phyloP scores from a whole-genome alignment of 2,888 invertebrate genomes.

The Drosophila quinaria region DNA sequence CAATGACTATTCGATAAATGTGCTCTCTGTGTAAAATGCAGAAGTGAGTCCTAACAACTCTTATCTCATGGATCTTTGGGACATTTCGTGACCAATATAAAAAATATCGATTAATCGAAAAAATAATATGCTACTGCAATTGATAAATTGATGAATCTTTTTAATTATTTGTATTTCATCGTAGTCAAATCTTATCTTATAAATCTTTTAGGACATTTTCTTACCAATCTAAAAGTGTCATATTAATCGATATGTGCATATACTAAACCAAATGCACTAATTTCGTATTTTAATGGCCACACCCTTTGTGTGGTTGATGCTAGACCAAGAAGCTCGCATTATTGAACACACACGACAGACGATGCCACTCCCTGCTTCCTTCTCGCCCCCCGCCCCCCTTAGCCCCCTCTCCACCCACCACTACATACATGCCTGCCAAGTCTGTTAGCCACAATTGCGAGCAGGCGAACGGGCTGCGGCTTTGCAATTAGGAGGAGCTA shows the following conservation, averaged over 20 bases:
- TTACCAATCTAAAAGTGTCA: neutral
- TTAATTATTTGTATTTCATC: neutral
- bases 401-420: neutral
- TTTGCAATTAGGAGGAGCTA: slow-evolving; percentile 83
- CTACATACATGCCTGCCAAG: neutral
- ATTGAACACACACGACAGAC: slow-evolving; percentile 77
- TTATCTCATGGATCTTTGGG: neutral
- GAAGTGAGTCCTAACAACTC: neutral
- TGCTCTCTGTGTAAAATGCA: no score
- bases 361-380: slow-evolving; percentile 19
- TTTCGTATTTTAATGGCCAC: slow-evolving; percentile 19
- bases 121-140: no score
- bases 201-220: neutral
- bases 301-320: slow-evolving; percentile 22
- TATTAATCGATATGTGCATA: neutral
- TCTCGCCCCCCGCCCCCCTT: neutral
- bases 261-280: neutral
- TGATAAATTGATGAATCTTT: no score
- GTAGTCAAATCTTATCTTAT: neutral
- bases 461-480: slow-evolving; percentile 65
- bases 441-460: slow-evolving; percentile 72
- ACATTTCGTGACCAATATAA: neutral
- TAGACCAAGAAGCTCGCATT: slow-evolving; percentile 49
- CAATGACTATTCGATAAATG: neutral
- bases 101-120: neutral